Conservation (phyloP, 2,888 invertebrate species). For the Chromoteleia sp. region DNA sequence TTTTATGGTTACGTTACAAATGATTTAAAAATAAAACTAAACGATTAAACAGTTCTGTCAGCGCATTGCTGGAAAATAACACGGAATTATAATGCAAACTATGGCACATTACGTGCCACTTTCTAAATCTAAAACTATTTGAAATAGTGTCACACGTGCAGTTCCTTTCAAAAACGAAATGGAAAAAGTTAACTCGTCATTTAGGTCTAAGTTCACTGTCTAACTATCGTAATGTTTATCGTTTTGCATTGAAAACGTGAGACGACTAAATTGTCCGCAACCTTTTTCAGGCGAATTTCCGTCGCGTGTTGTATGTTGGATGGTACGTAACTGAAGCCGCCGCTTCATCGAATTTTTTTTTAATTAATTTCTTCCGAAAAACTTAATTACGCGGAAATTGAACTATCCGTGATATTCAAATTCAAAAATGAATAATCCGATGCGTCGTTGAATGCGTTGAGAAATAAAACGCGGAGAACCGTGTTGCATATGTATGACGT, state of each 20-base stretch:
- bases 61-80: conserved; percentile 19
- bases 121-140: conserved; percentile 33
- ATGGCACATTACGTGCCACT: conserved; percentile 21
- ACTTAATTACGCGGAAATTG: conserved; percentile 21
- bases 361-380: conserved; percentile 7
- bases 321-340: conserved; percentile 9
- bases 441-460: conserved; percentile 14
- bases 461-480: conserved; percentile 22
- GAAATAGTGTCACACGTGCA: conserved; percentile 48
- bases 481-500: conserved; percentile 34
- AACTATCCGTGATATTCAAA: conserved; percentile 9
- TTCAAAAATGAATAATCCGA: conserved; percentile 34
- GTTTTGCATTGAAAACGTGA: conserved; percentile 31
- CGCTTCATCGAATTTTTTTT: not conserved
- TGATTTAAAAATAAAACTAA: conserved; percentile 34
- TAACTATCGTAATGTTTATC: conserved; percentile 21
- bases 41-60: conserved; percentile 39
- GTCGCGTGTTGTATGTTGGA: not conserved
- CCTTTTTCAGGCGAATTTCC: not conserved
- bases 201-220: conserved; percentile 17
- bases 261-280: conserved; percentile 14
- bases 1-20: conserved; percentile 23
- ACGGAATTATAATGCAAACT: conserved; percentile 28
- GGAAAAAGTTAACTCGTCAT: conserved; percentile 49
- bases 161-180: conserved; percentile 42